A percentile compares a stretch with the other conserved stretches of the same genome.
phyloP scores from a whole-genome alignment of 2,888 invertebrate species.

The Ormia ochracea region DNA sequence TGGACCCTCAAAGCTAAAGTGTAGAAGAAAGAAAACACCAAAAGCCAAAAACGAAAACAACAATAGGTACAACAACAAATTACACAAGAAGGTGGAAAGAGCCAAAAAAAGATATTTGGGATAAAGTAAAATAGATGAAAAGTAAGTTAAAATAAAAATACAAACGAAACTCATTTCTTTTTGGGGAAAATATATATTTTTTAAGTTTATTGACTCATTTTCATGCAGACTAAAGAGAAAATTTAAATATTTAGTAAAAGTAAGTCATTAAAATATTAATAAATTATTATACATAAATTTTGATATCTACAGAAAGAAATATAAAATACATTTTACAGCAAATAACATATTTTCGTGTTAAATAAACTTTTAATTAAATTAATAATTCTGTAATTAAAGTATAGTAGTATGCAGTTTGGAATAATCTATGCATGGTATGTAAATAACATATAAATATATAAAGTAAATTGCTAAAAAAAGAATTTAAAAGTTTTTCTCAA shows the following conservation, averaged over 20 bases:
- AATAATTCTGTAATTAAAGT: too few species aligned
- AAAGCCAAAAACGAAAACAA: slow-evolving; percentile 1
- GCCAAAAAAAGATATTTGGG: slow-evolving; percentile 27
- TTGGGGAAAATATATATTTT: not conserved
- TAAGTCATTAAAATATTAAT: not conserved
- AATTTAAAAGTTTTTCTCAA: too few species aligned
- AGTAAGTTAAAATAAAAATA: slow-evolving; percentile 31
- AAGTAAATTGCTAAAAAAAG: too few species aligned
- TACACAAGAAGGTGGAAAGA: slow-evolving; percentile 16
- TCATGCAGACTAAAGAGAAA: slow-evolving; percentile 37
- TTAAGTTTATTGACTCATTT: slow-evolving; percentile 40
- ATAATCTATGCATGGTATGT: too few species aligned
- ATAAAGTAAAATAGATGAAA: not conserved
- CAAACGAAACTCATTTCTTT: slow-evolving; percentile 33
- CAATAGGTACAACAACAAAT: slow-evolving; percentile 23
- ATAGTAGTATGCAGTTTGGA: too few species aligned
- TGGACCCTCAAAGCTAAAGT: slow-evolving; percentile 19
- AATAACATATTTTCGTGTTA: not conserved
- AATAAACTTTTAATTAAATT: slow-evolving; percentile 12
- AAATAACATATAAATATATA: too few species aligned
- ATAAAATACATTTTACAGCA: slow-evolving; percentile 2
- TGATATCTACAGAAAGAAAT: slow-evolving; percentile 42
- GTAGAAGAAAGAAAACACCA: not conserved
- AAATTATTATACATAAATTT: slow-evolving; percentile 41
- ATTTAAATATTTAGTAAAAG: slow-evolving; percentile 9